Evolutionary conservation across 2,888 invertebrate genomes (phyloP), one percentile per base, ranked within the genome.

Genomic region (Drosophila conformis): DNA sequence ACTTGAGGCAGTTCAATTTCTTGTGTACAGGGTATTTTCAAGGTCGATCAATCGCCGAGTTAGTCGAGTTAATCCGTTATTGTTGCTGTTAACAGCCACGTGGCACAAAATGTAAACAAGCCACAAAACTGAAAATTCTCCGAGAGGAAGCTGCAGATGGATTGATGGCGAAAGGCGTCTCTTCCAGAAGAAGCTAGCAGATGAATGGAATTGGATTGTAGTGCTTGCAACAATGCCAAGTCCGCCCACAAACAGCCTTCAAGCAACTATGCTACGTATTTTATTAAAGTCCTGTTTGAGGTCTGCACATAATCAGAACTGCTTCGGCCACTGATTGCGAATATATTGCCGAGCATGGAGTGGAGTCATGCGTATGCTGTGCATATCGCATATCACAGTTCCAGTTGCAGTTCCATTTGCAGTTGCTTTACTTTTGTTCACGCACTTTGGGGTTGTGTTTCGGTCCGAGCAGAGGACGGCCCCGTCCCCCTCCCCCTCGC

Each of bases 81-180:
- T 69, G 66, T 75, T 85, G 74, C 78, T 84, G 72, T 66, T 81
- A 73, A 49, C 69, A 61, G 87, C 75, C 85, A 89, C 89, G 87
- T 87, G 87, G 81, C 78, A 76, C 75, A 66, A 79, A 83, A 79
- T 78, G 82, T 78, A 83, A 89, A 86, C 86, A 85, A 74, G 73
- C 72, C 80, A 46, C 84, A 88, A 53, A 76, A 73, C 68, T 68
- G 74, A 63, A 73, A 60, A 70, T 67, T 31, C 54, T 38, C 49
- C 46, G n/a, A 57, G 38, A 27, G 42, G 13, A 35, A 42, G 15
- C 4, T 36, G 49, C 0, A n/a, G 29, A 21, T 18, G 25, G 36
- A 27, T n/a, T 8, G 13, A 27, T 42, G 54, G 46, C 21, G 10
- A 27, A 64, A 18, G 38, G 13, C n/a, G 25, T 48, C 36, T 27